Evolutionary conservation across 2,113 vertebrate species (phyloP).

Genomic region (Dolichallabes microphthalmus): DNA sequence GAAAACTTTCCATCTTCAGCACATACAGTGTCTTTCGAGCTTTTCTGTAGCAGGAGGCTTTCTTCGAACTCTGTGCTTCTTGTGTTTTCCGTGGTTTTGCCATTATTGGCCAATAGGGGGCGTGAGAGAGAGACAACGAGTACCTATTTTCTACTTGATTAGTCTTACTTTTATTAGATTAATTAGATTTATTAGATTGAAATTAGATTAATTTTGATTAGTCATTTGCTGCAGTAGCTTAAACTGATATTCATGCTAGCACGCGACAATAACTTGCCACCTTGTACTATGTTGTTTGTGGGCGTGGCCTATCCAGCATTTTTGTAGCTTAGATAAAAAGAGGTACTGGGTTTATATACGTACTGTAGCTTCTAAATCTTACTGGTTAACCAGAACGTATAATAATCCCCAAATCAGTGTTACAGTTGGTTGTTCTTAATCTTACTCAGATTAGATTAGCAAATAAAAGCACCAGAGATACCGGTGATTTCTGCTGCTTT

Average conservation of each 20-base stretch:
- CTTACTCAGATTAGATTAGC: not conserved
- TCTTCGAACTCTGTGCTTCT: not conserved
- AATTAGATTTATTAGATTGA: too few relatives aligned
- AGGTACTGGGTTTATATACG: not conserved
- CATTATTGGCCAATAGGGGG: not conserved
- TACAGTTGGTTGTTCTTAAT: not conserved
- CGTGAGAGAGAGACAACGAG: not conserved
- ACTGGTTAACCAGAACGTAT: not conserved
- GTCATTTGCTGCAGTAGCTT: too few relatives aligned
- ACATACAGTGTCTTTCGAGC: not conserved
- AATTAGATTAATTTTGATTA: not conserved
- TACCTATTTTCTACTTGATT: not conserved
- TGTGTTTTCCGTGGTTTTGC: not conserved
- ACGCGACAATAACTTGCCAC: not conserved
- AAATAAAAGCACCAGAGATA: not conserved
- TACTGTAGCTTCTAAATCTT: not conserved
- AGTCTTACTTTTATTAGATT: too few relatives aligned
- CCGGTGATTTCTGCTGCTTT: not conserved
- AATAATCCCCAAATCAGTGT: not conserved
- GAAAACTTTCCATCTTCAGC: constrained; percentile 21
- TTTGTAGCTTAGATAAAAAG: not conserved
- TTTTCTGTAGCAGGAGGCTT: not conserved
- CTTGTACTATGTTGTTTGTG: not conserved
- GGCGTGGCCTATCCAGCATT: not conserved
- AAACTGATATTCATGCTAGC: not conserved